Conservation (phyloP, 2,797 vertebrate species). For the Xenentodon cancila region DNA sequence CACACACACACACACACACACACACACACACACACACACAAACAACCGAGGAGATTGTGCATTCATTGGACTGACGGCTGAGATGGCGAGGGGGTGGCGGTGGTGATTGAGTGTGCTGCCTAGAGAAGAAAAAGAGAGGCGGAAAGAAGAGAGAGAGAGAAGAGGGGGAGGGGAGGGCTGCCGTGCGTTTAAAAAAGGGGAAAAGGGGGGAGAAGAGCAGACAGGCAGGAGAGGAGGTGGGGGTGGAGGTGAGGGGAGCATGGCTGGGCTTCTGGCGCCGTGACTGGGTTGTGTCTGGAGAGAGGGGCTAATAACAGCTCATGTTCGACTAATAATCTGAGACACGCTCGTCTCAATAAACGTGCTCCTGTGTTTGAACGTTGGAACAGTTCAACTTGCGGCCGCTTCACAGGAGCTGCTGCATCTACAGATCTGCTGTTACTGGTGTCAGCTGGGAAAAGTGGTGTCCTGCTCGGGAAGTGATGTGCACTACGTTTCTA, state of each 20-base stretch:
- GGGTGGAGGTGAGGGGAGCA: constrained; percentile 64
- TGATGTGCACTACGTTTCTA: no score
- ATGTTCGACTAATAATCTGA: constrained; percentile 26
- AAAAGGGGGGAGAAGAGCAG: constrained; percentile 46
- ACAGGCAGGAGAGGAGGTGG: constrained; percentile 61
- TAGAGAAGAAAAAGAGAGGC: constrained; percentile 72
- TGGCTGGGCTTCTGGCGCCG: constrained; percentile 63
- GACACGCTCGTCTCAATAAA: constrained; percentile 21
- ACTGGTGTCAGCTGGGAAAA: no score
- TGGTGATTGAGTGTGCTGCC: constrained; percentile 81
- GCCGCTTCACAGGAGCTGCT: neutral
- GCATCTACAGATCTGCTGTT: no score
- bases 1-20: no score
- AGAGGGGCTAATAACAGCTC: constrained; percentile 41
- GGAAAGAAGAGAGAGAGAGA: constrained; percentile 50
- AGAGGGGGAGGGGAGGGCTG: constrained; percentile 48
- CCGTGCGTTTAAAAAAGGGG: constrained; percentile 56
- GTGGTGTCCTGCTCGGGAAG: no score
- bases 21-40: neutral
- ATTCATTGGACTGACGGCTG: constrained; percentile 79
- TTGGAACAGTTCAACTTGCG: neutral
- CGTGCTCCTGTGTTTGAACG: neutral
- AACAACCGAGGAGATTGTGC: constrained; percentile 70
- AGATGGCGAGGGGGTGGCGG: constrained; percentile 43
- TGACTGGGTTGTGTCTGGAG: constrained; percentile 53